phyloP scores from a whole-genome alignment of 2,888 invertebrate genomes.

The Calliphora vomitoria region DNA sequence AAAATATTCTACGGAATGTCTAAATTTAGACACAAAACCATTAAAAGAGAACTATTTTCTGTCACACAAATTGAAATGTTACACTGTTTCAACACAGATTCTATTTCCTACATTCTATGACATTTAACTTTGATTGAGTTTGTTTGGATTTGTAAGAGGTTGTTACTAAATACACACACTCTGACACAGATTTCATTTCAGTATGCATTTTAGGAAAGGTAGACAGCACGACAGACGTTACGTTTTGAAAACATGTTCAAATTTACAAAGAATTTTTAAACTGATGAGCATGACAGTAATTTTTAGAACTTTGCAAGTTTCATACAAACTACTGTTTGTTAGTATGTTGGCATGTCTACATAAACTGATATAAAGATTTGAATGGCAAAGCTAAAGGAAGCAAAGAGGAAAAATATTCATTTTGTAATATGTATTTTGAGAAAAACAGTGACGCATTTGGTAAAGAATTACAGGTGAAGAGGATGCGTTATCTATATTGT shows the following conservation, averaged over 20 bases:
- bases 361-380: neutral
- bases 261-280: constrained; percentile 2
- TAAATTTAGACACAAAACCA: neutral
- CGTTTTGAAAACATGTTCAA: neutral
- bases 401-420: too few relatives aligned
- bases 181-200: neutral
- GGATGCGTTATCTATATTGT: too few relatives aligned
- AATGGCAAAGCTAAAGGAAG: neutral
- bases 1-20: neutral
- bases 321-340: neutral
- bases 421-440: too few relatives aligned
- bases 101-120: neutral
- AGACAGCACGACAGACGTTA: neutral
- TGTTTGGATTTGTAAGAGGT: neutral
- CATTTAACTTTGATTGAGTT: constrained; percentile 20
- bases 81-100: neutral
- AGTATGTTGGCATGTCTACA: neutral
- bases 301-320: neutral
- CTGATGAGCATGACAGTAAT: constrained; percentile 24
- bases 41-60: neutral
- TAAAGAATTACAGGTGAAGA: too few relatives aligned
- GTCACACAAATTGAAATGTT: neutral
- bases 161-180: neutral
- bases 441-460: too few relatives aligned
- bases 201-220: neutral